These are phyloP conservation scores for Plectus sambesii DNA, from an alignment of 1,140 invertebrate genomes.

Conservation along the genomic window DNA sequence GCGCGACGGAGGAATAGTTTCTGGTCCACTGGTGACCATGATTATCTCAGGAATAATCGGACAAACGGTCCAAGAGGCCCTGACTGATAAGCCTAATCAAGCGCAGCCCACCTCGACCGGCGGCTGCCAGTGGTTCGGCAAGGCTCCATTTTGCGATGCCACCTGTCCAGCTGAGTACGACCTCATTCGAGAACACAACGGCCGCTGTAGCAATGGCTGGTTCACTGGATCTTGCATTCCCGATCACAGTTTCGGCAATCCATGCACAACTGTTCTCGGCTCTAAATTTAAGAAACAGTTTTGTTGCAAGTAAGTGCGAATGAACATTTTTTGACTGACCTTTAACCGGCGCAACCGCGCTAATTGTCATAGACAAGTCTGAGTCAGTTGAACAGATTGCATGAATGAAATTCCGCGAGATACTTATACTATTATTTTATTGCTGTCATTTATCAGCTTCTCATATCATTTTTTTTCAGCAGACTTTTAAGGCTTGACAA, in stretches of 20 bases:
- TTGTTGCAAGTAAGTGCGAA: constrained; percentile 39
- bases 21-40: constrained; percentile 29
- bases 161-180: constrained; percentile 35
- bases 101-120: constrained; percentile 22
- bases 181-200: constrained; percentile 31
- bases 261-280: constrained; percentile 33
- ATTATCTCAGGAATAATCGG: constrained; percentile 36
- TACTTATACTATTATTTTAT: too few relatives aligned
- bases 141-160: constrained; percentile 34
- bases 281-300: constrained; percentile 31
- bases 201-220: constrained; percentile 32
- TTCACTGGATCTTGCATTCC: constrained; percentile 26
- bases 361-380: too few relatives aligned
- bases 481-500: too few relatives aligned
- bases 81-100: too few relatives aligned
- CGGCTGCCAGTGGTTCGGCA: constrained; percentile 37
- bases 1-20: constrained; percentile 26
- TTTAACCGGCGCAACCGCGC: too few relatives aligned
- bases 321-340: too few relatives aligned
- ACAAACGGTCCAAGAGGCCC: too few relatives aligned
- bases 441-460: too few relatives aligned
- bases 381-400: too few relatives aligned
- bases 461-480: too few relatives aligned
- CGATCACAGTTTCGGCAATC: constrained; percentile 32
- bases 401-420: too few relatives aligned